Conservation (phyloP, 2,113 vertebrate genomes). For the Ramphastos sulfuratus region DNA sequence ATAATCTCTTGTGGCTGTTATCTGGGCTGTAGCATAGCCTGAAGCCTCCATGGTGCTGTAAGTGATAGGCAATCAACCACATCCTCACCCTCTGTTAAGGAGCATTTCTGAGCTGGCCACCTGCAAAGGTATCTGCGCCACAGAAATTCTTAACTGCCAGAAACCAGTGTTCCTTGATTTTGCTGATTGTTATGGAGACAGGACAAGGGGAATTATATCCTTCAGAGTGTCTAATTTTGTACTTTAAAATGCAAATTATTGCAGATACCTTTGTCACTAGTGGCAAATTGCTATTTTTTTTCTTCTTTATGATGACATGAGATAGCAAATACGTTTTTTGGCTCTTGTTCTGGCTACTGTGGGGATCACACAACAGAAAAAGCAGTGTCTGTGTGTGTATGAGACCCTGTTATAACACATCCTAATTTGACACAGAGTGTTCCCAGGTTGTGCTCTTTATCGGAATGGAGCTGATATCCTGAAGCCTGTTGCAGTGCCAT, state of each 20-base stretch:
- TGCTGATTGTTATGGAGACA: background rate
- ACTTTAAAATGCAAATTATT: background rate
- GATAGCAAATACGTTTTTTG: background rate
- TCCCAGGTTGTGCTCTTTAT: background rate
- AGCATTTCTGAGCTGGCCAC: background rate
- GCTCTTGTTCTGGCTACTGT: background rate
- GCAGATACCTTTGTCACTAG: background rate
- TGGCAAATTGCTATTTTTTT: background rate
- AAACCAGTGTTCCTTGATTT: background rate
- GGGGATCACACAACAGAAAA: background rate
- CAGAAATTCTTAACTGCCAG: background rate
- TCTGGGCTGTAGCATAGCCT: background rate
- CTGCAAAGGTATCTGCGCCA: background rate
- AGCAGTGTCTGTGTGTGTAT: background rate
- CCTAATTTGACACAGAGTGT: background rate
- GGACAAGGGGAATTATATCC: background rate
- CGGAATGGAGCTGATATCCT: background rate
- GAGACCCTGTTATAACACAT: background rate
- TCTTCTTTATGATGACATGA: background rate
- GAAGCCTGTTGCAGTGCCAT: background rate
- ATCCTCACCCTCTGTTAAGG: background rate
- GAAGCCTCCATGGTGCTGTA: fast-evolving
- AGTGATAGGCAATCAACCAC: background rate
- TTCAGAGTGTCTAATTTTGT: background rate
- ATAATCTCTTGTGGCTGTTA: background rate